Conservation (phyloP, 1,140 invertebrate species). For the Drosophila sulfurigaster region DNA sequence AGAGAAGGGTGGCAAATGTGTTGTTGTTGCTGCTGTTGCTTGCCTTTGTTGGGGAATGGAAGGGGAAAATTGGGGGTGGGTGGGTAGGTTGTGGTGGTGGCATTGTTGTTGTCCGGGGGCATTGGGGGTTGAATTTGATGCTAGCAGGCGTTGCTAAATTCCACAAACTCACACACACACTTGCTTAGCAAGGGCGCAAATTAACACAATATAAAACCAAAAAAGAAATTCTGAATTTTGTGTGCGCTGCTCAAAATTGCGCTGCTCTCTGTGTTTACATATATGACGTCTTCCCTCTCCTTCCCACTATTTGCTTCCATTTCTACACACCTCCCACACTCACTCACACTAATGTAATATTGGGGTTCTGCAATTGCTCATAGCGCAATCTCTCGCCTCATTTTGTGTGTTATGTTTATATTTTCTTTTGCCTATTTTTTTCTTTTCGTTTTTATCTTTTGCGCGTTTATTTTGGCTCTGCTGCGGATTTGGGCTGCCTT, state of each 20-base stretch:
- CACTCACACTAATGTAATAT: neutral
- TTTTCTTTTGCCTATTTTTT: constrained; percentile 41
- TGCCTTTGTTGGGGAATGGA: constrained; percentile 16
- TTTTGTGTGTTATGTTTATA: constrained; percentile 39
- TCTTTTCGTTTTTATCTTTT: constrained; percentile 38
- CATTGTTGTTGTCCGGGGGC: constrained; percentile 25
- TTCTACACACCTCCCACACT: neutral
- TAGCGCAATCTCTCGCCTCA: constrained; percentile 1
- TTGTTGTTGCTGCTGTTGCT: constrained; percentile 15
- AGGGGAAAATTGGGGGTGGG: constrained; percentile 24
- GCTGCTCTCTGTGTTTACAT: constrained; percentile 39
- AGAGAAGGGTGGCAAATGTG: constrained; percentile 6
- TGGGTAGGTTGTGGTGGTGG: constrained; percentile 40
- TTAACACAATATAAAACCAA: constrained; percentile 69
- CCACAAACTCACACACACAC: constrained; percentile 32
- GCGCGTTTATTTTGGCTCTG: constrained; percentile 59
- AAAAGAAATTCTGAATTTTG: constrained; percentile 44
- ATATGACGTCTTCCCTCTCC: constrained; percentile 8
- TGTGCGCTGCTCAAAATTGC: constrained; percentile 26
- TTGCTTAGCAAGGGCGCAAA: constrained; percentile 52
- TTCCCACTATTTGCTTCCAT: neutral
- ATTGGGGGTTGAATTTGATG: constrained; percentile 71
- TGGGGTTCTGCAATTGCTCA: constrained; percentile 20
- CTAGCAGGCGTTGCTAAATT: constrained; percentile 43
- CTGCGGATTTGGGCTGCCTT: constrained; percentile 33